These are phyloP conservation scores for Diachasmimorpha longicaudata DNA, from an alignment of 1,140 invertebrate genomes.

Conservation along the genomic window DNA sequence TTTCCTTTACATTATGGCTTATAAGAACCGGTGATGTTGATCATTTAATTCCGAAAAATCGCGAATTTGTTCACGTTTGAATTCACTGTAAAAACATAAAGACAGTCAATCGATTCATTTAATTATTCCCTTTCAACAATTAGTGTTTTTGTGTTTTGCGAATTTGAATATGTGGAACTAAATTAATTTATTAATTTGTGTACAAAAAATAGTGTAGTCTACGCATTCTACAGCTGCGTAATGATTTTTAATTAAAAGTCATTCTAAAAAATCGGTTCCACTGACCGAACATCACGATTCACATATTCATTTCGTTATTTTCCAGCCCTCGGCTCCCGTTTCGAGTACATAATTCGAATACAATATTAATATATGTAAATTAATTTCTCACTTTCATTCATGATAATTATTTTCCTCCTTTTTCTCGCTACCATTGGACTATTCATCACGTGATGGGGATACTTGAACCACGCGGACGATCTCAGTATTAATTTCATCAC, in stretches of 20 bases:
- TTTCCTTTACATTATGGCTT: neutral
- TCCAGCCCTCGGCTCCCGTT: neutral
- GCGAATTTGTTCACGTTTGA: no score
- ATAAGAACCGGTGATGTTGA: neutral
- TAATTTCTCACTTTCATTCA: neutral
- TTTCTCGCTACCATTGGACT: neutral
- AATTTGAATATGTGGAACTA: neutral
- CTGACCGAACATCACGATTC: neutral
- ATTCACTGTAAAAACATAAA: no score
- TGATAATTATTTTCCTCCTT: neutral
- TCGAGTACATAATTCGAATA: conserved; percentile 13
- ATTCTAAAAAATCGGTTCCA: neutral
- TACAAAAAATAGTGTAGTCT: neutral
- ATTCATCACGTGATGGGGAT: neutral
- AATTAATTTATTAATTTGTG: neutral
- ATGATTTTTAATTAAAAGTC: conserved; percentile 8
- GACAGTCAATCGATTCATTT: neutral
- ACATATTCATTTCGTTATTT: neutral
- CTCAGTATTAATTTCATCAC: neutral
- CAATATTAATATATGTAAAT: neutral
- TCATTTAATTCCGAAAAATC: no score
- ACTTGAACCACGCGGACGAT: neutral
- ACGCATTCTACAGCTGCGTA: neutral
- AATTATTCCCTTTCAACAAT: neutral
- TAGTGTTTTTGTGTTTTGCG: neutral